phyloP scores from a whole-genome alignment of 2,888 invertebrate species.

The Apamea anceps region DNA sequence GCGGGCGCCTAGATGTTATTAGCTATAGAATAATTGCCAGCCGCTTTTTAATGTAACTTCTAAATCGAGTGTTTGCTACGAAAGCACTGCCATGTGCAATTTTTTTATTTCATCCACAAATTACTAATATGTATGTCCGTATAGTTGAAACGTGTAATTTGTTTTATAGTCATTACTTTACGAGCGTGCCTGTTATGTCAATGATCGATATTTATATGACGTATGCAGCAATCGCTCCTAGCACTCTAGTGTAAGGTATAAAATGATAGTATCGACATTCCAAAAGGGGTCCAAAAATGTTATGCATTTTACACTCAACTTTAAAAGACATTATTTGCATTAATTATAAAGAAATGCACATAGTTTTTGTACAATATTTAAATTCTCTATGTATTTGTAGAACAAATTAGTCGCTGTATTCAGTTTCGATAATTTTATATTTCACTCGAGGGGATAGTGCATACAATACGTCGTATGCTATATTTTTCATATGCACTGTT shows the following conservation, averaged over 20 bases:
- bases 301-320: constrained; percentile 73
- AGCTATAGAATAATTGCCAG: constrained; percentile 89
- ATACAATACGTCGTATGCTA: constrained; percentile 64
- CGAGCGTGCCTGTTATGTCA: constrained; percentile 79
- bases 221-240: constrained; percentile 80
- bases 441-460: constrained; percentile 66
- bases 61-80: constrained; percentile 86
- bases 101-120: constrained; percentile 81
- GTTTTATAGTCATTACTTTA: constrained; percentile 85
- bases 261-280: constrained; percentile 85
- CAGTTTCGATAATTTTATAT: constrained; percentile 63
- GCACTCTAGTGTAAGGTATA: constrained; percentile 74
- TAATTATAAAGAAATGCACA: constrained; percentile 68
- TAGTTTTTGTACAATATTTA: constrained; percentile 69
- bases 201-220: constrained; percentile 75
- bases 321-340: constrained; percentile 73
- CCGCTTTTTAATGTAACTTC: constrained; percentile 87
- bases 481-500: constrained; percentile 78
- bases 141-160: constrained; percentile 82
- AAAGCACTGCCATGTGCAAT: constrained; percentile 90
- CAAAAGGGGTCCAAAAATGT: constrained; percentile 86
- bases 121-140: constrained; percentile 81
- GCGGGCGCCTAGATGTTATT: constrained; percentile 85
- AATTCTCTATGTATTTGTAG: constrained; percentile 64
- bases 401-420: constrained; percentile 71